Base-by-base conservation (phyloP, 1,140 invertebrate species). In the Palaemon carinicauda region DNA sequence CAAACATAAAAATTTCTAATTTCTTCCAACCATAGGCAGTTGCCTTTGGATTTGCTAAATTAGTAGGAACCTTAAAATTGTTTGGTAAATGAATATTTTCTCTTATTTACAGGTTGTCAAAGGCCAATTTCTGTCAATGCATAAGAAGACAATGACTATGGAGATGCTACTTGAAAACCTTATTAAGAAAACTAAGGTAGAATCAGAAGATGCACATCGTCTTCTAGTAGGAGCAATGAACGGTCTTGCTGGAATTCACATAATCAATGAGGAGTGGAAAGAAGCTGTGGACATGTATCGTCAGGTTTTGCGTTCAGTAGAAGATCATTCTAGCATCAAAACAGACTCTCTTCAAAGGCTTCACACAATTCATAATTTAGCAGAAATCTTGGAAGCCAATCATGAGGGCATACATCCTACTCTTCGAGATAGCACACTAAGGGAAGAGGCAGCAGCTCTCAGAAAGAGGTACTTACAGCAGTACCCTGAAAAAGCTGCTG, bases 361-460 rank as follows among this genome's bases (percentile, higher is more conserved):
- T 33, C 95, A 96, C 91, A 93, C 95, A 0, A 90, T 95, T 75
- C 92, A 95, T 88, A 96, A 96, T 91, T 91, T 96, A 31, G 90
- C 92, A 12, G 93, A 95, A 90, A 83, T 94, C 2, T 69, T 94
- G 4, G 90, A 92, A 90, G 78, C 90, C 90, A 71, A 89, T 56
- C 78, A 90, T 86, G 56, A 90, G 17, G 91, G 90, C 9, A 90
- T 94, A 7, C 90, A 91, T 10, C 92, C 91, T 19, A 94, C 94
- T 12, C 91, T 94, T 3, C 89, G 93, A 52, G 94, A 94, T 89
- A 90, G 90, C 33, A 90, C 89, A 3, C 91, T 95, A 19, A 89
- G 89, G 81, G 84, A 92, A 41, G 93, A 94, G 90, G 92, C 92
- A 79, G 89, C 91, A 52, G 90, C 92, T 7, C 88, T 95, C n/a